Base-by-base conservation (phyloP, 2,888 invertebrate species). In the Monopis laevigella region DNA sequence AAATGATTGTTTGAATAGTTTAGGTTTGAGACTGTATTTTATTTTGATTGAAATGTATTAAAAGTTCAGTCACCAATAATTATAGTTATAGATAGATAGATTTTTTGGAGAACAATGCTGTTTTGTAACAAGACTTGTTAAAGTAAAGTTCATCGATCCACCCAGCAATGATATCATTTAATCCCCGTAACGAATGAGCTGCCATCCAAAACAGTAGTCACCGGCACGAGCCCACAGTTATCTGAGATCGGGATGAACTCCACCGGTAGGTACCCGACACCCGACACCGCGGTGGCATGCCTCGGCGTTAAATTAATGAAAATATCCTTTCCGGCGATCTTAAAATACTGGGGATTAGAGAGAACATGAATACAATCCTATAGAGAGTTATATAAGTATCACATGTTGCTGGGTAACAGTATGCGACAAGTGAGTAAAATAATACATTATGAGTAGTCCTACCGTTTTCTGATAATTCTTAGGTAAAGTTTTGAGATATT, bases 251-350 rank as follows among this genome's bases (percentile, higher is more conserved):
- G 54, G 62, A 56, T 66, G 55, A 52, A 53, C 55, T 61, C 56
- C 59, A 62, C 54, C 59, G 53, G 13, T 18, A n/a, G 14, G 16
- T 60, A 54, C 48, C 47, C 48, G 66, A 69, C 65, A 70, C 65
- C 65, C 55, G 66, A 72, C 65, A 72, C 73, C 67, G 60, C 63
- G 65, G 66, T 67, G 70, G 67, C 65, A 66, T 65, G 56, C 56
- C 57, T 58, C 58, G 62, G 58, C 58, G 65, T 70, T 74, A 74
- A 80, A 78, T 77, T 78, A 78, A 80, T 80, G 77, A 78, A 78
- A 78, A 78, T 77, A 80, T 80, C 66, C 71, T 72, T 67, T 70
- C 72, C 77, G 75, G 75, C 75, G n/a, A n/a, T n/a, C n/a, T n/a
- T n/a, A n/a, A n/a, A n/a, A n/a, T n/a, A n/a, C n/a, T n/a, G n/a